Conservation (phyloP, 2,797 vertebrate species). For the Vultur gryphus region DNA sequence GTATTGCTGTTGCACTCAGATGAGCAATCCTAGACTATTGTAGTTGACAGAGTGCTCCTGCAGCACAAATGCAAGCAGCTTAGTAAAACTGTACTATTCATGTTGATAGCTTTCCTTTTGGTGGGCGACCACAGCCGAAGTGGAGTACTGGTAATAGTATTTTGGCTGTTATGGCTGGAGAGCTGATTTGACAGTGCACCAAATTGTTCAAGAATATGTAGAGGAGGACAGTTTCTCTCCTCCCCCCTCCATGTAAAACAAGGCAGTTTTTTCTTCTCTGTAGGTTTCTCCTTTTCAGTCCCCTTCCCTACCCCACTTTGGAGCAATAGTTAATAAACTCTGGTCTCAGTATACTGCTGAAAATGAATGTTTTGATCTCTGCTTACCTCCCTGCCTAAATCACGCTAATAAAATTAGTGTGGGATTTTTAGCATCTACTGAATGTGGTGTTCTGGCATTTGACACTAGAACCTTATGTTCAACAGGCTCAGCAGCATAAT, state of each 20-base stretch:
- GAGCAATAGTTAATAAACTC: background rate
- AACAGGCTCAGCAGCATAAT: background rate
- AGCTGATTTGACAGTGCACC: background rate
- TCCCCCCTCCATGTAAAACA: background rate
- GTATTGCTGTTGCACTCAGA: background rate
- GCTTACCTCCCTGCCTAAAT: background rate
- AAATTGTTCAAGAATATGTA: background rate
- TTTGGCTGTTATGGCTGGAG: background rate
- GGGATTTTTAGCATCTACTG: background rate
- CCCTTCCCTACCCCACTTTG: background rate
- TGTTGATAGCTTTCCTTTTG: background rate
- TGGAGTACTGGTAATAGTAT: background rate
- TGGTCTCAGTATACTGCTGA: background rate
- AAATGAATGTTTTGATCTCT: background rate
- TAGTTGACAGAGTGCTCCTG: background rate
- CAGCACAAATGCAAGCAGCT: background rate
- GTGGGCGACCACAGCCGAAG: background rate
- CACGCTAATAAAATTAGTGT: background rate
- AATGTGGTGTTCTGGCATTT: background rate
- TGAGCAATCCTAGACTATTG: background rate
- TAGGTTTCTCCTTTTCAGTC: background rate
- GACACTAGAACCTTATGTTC: background rate
- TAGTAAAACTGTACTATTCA: background rate
- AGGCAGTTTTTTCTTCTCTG: background rate
- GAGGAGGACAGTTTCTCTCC: background rate